These are phyloP conservation scores for Calameuta idolon DNA, from an alignment of 2,888 invertebrate species.

Conservation along the genomic window DNA sequence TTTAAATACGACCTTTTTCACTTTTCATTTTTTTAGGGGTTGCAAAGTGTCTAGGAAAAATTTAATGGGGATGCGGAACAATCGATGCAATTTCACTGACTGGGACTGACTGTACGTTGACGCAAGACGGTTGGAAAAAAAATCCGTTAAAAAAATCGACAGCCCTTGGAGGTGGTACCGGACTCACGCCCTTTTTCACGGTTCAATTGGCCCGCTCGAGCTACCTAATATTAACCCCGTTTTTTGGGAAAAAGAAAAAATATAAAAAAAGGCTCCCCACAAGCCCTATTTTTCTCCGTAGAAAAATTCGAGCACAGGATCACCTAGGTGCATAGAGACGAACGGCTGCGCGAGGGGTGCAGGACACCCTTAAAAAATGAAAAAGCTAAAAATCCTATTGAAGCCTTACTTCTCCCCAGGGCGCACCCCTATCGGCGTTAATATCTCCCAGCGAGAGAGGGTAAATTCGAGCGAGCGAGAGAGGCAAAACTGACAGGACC, in stretches of 20 bases:
- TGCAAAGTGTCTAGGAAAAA: neutral
- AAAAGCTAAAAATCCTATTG: slow-evolving; percentile 37
- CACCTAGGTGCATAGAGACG: neutral
- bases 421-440: slow-evolving; percentile 37
- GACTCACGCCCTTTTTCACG: slow-evolving; percentile 31
- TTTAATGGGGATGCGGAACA: neutral
- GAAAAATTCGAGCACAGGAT: neutral
- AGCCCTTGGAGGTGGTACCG: slow-evolving; percentile 10
- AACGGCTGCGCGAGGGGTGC: neutral
- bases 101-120: neutral
- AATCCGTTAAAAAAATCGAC: slow-evolving; percentile 30
- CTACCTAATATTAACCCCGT: slow-evolving; percentile 38
- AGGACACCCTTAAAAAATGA: slow-evolving; percentile 14
- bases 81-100: neutral
- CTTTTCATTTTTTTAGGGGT: neutral
- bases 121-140: slow-evolving; percentile 17
- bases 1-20: neutral
- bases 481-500: slow-evolving; percentile 27
- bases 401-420: slow-evolving; percentile 24
- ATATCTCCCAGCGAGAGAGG: slow-evolving; percentile 29
- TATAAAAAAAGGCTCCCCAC: slow-evolving; percentile 4
- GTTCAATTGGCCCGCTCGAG: slow-evolving; percentile 30
- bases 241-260: slow-evolving; percentile 28
- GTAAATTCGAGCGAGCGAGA: slow-evolving; percentile 15
- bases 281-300: neutral